Conservation (phyloP, 2,113 vertebrate genomes). For the Alethe diademata region DNA sequence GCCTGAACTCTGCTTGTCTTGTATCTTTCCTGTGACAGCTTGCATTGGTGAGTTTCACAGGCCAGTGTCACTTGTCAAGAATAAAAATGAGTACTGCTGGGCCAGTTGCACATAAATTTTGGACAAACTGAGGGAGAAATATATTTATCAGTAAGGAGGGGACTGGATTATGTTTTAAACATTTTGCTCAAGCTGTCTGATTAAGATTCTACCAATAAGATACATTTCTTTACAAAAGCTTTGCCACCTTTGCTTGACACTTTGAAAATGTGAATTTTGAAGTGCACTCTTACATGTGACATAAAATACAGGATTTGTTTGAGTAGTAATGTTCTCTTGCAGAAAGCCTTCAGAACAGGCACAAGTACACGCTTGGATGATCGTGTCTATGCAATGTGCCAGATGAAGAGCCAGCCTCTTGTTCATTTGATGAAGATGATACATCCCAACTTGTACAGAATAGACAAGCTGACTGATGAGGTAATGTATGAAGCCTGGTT, state of each 20-base stretch:
- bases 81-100: neutral
- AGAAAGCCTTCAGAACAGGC: conserved; percentile 94
- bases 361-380: conserved; percentile 94
- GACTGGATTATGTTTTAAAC: neutral
- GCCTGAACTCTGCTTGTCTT: neutral
- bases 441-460: conserved; percentile 91
- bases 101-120: neutral
- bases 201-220: neutral
- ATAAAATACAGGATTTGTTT: neutral
- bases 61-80: neutral
- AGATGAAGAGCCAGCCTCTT: conserved; percentile 94
- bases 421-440: conserved; percentile 90
- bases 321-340: neutral
- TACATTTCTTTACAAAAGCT: neutral
- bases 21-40: accelerated
- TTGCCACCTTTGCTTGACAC: neutral
- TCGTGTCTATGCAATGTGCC: conserved; percentile 94
- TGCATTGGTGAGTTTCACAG: neutral
- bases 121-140: neutral
- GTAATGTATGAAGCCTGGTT: conserved; percentile 59
- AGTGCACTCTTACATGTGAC: neutral
- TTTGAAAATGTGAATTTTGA: neutral
- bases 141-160: neutral
- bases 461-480: conserved; percentile 93
- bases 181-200: neutral